phyloP scores from a whole-genome alignment of 2,797 vertebrate species.

The Sebastes trivittatus region DNA sequence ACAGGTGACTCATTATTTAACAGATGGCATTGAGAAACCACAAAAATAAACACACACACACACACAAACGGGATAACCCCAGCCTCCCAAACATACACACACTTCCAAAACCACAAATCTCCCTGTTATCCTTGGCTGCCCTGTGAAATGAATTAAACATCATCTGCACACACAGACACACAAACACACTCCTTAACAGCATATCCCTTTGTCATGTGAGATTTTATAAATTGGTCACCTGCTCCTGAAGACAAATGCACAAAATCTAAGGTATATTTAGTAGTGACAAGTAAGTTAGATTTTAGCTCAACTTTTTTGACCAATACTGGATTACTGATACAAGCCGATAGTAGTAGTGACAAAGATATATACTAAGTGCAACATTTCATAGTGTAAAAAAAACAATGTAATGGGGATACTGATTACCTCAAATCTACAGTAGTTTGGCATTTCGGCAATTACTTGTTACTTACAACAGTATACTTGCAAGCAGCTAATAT shows the following conservation, averaged over 20 bases:
- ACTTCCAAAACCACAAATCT: slow-evolving; percentile 21
- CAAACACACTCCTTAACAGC: neutral
- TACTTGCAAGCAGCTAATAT: neutral
- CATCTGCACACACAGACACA: neutral
- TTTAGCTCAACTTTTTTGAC: neutral
- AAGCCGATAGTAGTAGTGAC: neutral
- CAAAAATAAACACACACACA: slow-evolving; percentile 24
- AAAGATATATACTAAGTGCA: neutral
- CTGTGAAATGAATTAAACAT: slow-evolving; percentile 48
- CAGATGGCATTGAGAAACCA: slow-evolving; percentile 56
- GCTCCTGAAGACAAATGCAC: neutral
- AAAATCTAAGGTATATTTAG: neutral
- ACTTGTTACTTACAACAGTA: neutral
- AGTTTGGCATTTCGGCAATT: neutral
- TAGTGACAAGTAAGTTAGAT: neutral
- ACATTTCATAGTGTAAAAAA: neutral
- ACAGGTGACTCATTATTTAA: slow-evolving; percentile 65
- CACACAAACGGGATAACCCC: slow-evolving; percentile 22
- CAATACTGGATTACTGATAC: neutral
- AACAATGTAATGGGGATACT: neutral
- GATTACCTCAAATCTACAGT: neutral
- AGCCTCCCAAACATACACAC: slow-evolving; percentile 18
- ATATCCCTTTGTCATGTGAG: neutral
- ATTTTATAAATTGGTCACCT: no score
- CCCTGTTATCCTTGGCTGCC: slow-evolving; percentile 39